Conservation (phyloP, 2,113 vertebrate genomes). For the Eudyptes chrysolophus region DNA sequence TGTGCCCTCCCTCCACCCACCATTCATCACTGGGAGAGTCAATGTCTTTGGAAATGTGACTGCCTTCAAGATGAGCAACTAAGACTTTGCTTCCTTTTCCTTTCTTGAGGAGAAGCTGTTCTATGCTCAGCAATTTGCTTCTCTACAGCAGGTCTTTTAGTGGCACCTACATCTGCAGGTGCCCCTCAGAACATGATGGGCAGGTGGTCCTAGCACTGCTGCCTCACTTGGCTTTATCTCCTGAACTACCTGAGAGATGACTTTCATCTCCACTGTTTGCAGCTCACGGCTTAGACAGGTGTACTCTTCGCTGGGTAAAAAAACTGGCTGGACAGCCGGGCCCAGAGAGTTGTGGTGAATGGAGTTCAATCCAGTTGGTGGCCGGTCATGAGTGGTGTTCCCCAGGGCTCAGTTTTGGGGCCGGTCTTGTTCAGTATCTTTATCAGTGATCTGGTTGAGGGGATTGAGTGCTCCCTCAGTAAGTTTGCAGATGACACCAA, state of each 20-base stretch:
- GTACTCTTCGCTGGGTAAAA: too few relatives aligned
- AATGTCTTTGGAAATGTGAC: background rate
- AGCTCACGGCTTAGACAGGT: too few relatives aligned
- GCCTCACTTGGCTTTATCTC: background rate
- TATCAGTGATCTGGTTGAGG: too few relatives aligned
- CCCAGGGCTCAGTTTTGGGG: too few relatives aligned
- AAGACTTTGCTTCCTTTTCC: background rate
- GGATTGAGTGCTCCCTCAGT: too few relatives aligned
- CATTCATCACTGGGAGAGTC: background rate
- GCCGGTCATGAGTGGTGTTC: too few relatives aligned
- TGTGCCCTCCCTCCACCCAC: background rate
- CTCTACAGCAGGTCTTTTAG: background rate
- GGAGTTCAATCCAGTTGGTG: too few relatives aligned
- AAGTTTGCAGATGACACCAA: too few relatives aligned
- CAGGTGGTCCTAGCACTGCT: background rate
- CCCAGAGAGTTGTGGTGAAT: too few relatives aligned
- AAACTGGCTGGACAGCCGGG: too few relatives aligned
- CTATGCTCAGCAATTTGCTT: background rate
- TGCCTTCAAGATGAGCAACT: background rate
- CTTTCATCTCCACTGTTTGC: background rate
- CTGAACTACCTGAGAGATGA: background rate
- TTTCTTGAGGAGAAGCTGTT: background rate
- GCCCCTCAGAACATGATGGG: background rate
- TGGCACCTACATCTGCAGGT: background rate
- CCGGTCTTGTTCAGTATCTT: too few relatives aligned